Percentiles rank a stretch among this genome's conserved stretches.
phyloP scores from a whole-genome alignment of 1,140 invertebrate genomes.

The Caerostris darwini region DNA sequence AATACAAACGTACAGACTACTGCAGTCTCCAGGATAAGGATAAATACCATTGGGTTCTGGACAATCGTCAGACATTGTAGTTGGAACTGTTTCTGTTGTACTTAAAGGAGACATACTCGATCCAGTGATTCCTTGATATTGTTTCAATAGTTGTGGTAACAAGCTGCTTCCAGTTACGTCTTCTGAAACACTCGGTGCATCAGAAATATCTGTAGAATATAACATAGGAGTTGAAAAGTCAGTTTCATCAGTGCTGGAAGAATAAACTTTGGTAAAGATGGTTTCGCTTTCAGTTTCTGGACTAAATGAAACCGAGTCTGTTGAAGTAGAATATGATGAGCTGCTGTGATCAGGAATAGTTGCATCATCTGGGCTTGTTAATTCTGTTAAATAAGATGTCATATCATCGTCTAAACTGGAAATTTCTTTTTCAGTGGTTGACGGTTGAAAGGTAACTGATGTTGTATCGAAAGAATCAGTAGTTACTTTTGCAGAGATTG shows the following conservation, averaged over 20 bases:
- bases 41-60: conserved; percentile 37
- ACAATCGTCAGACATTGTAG: background rate
- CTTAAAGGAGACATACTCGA: background rate
- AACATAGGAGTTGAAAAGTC: background rate
- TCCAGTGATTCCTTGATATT: background rate
- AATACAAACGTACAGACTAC: conserved; percentile 25
- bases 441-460: too few relatives aligned
- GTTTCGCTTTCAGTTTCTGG: background rate
- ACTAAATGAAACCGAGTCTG: background rate
- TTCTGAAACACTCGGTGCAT: background rate
- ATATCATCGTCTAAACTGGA: background rate
- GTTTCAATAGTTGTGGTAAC: background rate
- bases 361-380: background rate
- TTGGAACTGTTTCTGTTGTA: background rate
- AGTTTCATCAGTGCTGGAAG: background rate
- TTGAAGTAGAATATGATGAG: background rate
- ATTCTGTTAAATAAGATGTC: background rate
- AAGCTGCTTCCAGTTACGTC: background rate
- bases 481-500: too few relatives aligned
- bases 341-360: background rate
- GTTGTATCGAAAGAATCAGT: too few relatives aligned
- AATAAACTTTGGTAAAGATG: background rate
- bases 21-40: conserved; percentile 38
- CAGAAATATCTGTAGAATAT: background rate
- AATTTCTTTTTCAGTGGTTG: too few relatives aligned